A percentile compares a stretch with the other conserved stretches of the same genome.
phyloP scores from a whole-genome alignment of 2,888 invertebrate genomes.

The Ochropleura plecta region DNA sequence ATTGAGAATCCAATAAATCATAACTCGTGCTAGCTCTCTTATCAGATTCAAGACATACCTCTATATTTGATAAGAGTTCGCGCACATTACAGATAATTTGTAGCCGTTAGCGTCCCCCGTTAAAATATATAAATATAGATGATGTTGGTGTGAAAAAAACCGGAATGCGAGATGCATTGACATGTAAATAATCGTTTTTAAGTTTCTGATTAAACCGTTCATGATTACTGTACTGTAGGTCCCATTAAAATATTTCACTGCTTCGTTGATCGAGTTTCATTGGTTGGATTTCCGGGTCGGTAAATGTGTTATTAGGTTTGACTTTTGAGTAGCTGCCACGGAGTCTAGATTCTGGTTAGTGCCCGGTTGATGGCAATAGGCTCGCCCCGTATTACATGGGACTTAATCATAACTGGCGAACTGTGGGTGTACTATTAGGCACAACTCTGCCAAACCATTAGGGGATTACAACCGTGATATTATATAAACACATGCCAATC shows the following conservation, averaged over 20 bases:
- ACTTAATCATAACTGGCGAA: too few relatives aligned
- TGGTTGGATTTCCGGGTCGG: too few relatives aligned
- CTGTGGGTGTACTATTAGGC: too few relatives aligned
- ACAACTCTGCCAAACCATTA: too few relatives aligned
- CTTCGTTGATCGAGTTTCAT: too few relatives aligned
- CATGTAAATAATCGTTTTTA: conserved; percentile 29
- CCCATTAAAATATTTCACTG: neutral
- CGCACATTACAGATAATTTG: conserved; percentile 30
- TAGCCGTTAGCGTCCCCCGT: conserved; percentile 16
- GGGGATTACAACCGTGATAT: too few relatives aligned
- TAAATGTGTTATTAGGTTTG: too few relatives aligned
- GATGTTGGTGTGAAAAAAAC: conserved; percentile 42
- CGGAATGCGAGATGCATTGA: conserved; percentile 45
- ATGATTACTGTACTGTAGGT: neutral
- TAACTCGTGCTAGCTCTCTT: conserved; percentile 17
- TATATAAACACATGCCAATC: neutral
- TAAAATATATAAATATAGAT: conserved; percentile 57
- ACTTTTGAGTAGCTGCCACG: too few relatives aligned
- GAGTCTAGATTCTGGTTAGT: too few relatives aligned
- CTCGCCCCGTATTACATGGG: too few relatives aligned
- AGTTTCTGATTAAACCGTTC: conserved; percentile 1
- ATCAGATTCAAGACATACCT: conserved; percentile 45
- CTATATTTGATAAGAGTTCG: conserved; percentile 35
- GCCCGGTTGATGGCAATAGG: too few relatives aligned
- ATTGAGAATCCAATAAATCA: neutral